Conservation (phyloP, 2,113 vertebrate species). For the Ellobius talpinus region DNA sequence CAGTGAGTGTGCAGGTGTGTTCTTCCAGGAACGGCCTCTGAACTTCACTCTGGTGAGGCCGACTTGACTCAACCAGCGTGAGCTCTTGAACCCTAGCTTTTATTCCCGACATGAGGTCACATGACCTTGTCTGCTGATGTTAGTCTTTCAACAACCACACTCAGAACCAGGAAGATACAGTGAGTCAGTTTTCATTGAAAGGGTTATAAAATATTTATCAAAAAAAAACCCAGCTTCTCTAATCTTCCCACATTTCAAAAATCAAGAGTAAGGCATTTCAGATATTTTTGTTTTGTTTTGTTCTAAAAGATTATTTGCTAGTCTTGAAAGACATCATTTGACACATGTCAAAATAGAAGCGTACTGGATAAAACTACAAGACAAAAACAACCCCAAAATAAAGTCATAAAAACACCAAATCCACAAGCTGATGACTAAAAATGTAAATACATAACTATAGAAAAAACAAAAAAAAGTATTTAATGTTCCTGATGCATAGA, state of each 20-base stretch:
- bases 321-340: background rate
- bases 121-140: background rate
- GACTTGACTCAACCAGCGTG: background rate
- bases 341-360: background rate
- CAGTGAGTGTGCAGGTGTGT: background rate
- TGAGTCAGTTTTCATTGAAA: constrained; percentile 9
- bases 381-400: constrained; percentile 22
- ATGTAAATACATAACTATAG: constrained; percentile 37
- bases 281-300: background rate
- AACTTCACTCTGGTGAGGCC: background rate
- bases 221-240: background rate
- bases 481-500: background rate
- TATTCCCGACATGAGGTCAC: constrained; percentile 65
- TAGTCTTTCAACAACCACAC: background rate
- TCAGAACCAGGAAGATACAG: constrained; percentile 1
- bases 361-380: background rate
- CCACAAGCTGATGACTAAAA: background rate
- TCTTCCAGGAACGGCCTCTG: constrained; percentile 18
- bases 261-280: background rate
- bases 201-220: constrained; percentile 2
- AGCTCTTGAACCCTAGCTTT: constrained; percentile 53
- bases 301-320: constrained; percentile 3
- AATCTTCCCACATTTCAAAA: constrained; percentile 1
- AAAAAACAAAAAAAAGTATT: background rate
- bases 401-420: constrained; percentile 27